A percentile compares a stretch with the other conserved stretches of the same genome.
These are phyloP conservation scores for Homarus gammarus DNA, from an alignment of 2,888 invertebrate genomes.

Conservation along the genomic window DNA sequence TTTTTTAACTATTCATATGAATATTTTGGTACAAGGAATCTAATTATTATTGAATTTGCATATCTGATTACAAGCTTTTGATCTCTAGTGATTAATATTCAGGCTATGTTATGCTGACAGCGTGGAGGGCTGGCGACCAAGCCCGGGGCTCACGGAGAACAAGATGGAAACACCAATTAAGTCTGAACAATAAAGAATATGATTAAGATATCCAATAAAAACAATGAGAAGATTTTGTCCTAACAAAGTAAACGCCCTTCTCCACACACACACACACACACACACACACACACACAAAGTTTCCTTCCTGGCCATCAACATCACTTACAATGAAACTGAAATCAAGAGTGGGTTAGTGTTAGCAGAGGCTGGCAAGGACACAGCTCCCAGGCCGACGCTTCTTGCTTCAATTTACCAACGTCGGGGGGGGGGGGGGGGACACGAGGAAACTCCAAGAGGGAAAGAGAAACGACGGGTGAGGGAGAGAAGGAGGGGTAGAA, in stretches of 20 bases:
- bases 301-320: neutral
- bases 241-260: no score
- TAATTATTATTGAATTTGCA: slow-evolving; percentile 11
- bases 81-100: neutral
- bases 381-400: no score
- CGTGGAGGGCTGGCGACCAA: neutral
- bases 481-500: neutral
- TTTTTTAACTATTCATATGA: neutral
- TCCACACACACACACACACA: no score
- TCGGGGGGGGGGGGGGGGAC: neutral
- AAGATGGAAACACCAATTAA: neutral
- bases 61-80: slow-evolving; percentile 15
- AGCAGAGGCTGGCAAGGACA: no score
- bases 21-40: slow-evolving; percentile 1
- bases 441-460: neutral
- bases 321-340: no score
- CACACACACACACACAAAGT: slow-evolving; percentile 1
- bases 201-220: no score
- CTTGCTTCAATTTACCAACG: neutral
- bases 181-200: no score
- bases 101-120: neutral
- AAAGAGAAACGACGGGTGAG: neutral
- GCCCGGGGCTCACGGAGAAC: neutral
- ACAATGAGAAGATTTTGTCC: no score
- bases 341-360: no score